Base-by-base conservation (phyloP, 2,113 vertebrate genomes). In the Cottus gobio region DNA sequence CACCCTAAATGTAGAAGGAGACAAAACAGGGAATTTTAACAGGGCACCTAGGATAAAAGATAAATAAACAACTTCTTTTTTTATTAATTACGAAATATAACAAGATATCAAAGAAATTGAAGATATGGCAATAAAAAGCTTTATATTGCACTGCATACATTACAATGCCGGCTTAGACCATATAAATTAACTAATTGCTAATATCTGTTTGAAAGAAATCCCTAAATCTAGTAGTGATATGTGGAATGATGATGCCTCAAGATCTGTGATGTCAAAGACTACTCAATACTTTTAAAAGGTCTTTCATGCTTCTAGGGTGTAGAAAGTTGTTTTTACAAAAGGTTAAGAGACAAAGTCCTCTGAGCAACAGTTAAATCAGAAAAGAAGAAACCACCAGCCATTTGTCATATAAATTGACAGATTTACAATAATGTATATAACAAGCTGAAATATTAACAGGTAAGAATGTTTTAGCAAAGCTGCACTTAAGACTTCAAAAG, bases 1-100 rank as follows among this genome's bases (percentile, higher is more conserved):
- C 58, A 99, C 97, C 89, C 98, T 99, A 89, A 15, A 86, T 31
- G 56, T 26, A 84, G 46, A 22, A 46, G 8, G 11, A 15, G 16
- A 68, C 2, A 36, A 52, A 56, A 46, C 4, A 57, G 30, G n/a
- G 8, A 12, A 37, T 11, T 62, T 65, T 37, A 42, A 57, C 10
- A 58, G 68, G n/a, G 48, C 12, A 16, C 26, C 24, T 44, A 18
- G 42, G 24, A 26, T 5, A 10, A 30, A 69, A 54, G 30, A 31
- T 5, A 5, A 22, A 68, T 3, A 37, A 11, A 48, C 4, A 36
- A 20, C n/a, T 2, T 46, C 2, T 12, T 42, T 5, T 6, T 15
- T 15, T 52, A 61, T 30, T 6, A 52, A 26, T 20, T 3, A 65
- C 4, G 0, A 57, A 46, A n/a, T n/a, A 28, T 42, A 42, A 13